phyloP scores from a whole-genome alignment of 2,113 vertebrate genomes.

The Dipodomys spectabilis region DNA sequence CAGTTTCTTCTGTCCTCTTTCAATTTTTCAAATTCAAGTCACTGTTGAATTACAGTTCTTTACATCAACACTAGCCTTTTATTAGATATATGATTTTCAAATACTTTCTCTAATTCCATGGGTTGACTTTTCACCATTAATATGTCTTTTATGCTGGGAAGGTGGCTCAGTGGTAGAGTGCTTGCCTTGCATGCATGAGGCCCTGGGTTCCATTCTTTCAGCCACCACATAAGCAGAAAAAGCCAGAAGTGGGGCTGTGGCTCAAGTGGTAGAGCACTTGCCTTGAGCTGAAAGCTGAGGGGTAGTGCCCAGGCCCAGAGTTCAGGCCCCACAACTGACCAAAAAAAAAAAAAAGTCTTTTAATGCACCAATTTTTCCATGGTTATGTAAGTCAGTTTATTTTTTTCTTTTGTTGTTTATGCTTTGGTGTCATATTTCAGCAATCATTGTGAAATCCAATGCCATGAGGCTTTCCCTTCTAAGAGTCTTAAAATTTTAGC shows the following conservation, averaged over 20 bases:
- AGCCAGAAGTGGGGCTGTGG: no score
- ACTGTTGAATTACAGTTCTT: neutral
- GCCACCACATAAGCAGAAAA: no score
- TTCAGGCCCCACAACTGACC: no score
- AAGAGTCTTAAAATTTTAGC: neutral
- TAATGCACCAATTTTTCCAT: neutral
- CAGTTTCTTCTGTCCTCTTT: no score
- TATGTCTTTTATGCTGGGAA: neutral
- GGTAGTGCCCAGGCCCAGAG: no score
- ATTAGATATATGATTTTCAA: neutral
- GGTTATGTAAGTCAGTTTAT: neutral
- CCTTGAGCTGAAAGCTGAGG: no score
- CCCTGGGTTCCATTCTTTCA: no score
- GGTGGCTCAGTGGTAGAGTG: no score
- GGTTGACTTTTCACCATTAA: neutral
- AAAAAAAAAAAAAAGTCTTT: neutral
- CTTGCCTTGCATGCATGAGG: no score
- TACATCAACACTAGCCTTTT: neutral
- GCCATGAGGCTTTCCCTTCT: neutral
- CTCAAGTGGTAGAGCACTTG: no score
- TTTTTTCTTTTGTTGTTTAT: neutral
- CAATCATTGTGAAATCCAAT: neutral
- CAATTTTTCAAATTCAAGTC: neutral
- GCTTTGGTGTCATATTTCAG: neutral
- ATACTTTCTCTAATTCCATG: neutral